These are phyloP conservation scores for Euwallacea similis DNA, from an alignment of 1,140 invertebrate species.

Conservation along the genomic window DNA sequence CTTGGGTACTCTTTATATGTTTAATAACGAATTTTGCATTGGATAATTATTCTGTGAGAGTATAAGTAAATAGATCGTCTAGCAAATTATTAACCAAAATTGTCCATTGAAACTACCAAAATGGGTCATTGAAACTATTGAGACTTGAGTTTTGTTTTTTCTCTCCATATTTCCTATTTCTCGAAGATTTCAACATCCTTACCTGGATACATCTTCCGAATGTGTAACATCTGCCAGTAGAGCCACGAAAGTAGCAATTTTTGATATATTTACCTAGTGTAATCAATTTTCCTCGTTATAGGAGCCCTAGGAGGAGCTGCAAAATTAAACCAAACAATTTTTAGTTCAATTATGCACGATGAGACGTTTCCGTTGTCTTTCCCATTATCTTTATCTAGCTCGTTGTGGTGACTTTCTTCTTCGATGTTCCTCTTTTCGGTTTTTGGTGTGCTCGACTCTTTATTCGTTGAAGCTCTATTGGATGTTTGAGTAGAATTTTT, in stretches of 20 bases:
- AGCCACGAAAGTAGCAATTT: too few relatives aligned
- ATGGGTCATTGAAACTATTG: too few relatives aligned
- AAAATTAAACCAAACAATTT: constrained; percentile 96
- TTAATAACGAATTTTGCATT: too few relatives aligned
- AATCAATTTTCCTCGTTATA: constrained; percentile 93
- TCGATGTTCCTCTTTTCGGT: constrained; percentile 39
- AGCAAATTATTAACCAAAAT: too few relatives aligned
- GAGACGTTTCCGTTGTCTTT: constrained; percentile 70
- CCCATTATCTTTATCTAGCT: constrained; percentile 38
- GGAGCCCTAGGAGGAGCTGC: constrained; percentile 92
- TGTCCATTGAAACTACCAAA: too few relatives aligned
- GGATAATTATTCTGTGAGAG: too few relatives aligned
- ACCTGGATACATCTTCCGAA: too few relatives aligned
- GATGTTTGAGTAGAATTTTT: constrained; percentile 48
- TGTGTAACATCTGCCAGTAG: too few relatives aligned
- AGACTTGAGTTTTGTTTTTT: neutral
- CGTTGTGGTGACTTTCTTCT: constrained; percentile 19
- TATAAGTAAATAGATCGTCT: neutral
- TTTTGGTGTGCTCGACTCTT: constrained; percentile 35
- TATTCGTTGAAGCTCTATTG: constrained; percentile 22
- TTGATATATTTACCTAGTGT: constrained; percentile 68
- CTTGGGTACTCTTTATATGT: too few relatives aligned
- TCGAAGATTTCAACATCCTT: neutral
- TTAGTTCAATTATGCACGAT: constrained; percentile 82
- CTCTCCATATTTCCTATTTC: neutral